Percentiles rank a stretch among this genome's conserved stretches.
phyloP scores from a whole-genome alignment of 1,140 invertebrate genomes.

The Polypedilum vanderplanki region DNA sequence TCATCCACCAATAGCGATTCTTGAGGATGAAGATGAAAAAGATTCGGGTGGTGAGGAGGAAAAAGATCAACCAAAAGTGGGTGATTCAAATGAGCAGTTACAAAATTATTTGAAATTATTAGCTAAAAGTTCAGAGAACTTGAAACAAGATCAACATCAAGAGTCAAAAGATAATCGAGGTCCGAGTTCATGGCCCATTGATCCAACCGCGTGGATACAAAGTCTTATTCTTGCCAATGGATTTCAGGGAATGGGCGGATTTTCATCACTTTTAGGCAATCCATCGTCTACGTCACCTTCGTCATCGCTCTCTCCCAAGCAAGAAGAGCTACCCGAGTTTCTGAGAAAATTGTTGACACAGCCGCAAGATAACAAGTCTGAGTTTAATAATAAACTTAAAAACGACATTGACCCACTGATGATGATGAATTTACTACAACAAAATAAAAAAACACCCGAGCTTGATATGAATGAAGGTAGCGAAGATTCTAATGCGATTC shows the following conservation, averaged over 20 bases:
- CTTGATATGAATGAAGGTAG: constrained; percentile 47
- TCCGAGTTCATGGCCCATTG: constrained; percentile 34
- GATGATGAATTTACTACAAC: constrained; percentile 33
- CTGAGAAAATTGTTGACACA: constrained; percentile 50
- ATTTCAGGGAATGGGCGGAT: constrained; percentile 33
- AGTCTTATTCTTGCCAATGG: constrained; percentile 37
- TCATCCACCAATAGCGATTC: constrained; percentile 43
- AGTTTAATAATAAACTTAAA: constrained; percentile 34
- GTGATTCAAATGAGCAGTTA: constrained; percentile 46
- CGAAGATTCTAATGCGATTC: constrained; percentile 60
- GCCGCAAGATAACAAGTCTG: constrained; percentile 37
- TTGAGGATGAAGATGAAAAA: constrained; percentile 38
- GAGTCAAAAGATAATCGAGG: constrained; percentile 37
- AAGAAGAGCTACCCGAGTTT: constrained; percentile 51
- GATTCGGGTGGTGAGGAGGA: constrained; percentile 38
- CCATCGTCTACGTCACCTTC: neutral
- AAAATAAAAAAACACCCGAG: constrained; percentile 41
- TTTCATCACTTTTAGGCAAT: constrained; percentile 34
- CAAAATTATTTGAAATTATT: constrained; percentile 22
- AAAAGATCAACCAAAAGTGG: constrained; percentile 52
- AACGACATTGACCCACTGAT: constrained; percentile 37
- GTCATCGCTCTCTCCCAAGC: constrained; percentile 31
- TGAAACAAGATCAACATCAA: constrained; percentile 34
- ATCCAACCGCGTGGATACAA: constrained; percentile 44
- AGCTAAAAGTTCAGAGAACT: neutral